Conservation (phyloP, 35 echinoderm and acorn worm genomes). For the Chiridota heheva region DNA sequence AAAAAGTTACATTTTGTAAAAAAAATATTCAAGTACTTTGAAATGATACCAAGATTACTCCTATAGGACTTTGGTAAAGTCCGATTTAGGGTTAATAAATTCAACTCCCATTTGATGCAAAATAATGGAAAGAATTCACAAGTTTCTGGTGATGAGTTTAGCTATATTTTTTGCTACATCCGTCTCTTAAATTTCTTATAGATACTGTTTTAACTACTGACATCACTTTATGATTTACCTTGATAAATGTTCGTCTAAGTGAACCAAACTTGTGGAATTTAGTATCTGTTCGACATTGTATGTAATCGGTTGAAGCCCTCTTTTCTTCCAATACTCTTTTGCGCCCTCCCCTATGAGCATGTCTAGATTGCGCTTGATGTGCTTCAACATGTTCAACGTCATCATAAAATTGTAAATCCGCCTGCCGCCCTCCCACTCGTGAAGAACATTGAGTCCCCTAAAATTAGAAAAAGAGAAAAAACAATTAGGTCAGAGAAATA, state of each 20-base stretch:
- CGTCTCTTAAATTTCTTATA: not conserved
- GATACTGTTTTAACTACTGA: not conserved
- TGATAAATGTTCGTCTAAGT: conserved; percentile 92
- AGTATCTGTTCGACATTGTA: conserved; percentile 90
- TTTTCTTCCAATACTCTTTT: conserved; percentile 57
- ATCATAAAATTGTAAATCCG: conserved; percentile 92
- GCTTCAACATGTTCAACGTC: conserved; percentile 71
- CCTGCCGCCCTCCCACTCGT: conserved; percentile 82
- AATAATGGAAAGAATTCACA: not conserved
- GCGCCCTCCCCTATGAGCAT: conserved; percentile 90
- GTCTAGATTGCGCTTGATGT: conserved; percentile 67
- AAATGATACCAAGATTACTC: too few species aligned
- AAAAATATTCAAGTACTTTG: too few species aligned
- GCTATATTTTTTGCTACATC: not conserved
- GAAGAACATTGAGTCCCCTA: conserved; percentile 68
- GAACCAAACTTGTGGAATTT: conserved; percentile 77
- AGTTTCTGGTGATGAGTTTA: not conserved
- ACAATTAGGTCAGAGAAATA: too few species aligned
- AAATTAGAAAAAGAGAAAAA: not conserved
- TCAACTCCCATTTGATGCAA: too few species aligned
- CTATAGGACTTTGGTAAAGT: too few species aligned
- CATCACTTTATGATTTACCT: conserved; percentile 18
- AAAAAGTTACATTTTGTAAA: too few species aligned
- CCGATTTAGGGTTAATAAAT: too few species aligned
- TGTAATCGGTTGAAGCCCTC: conserved; percentile 33